Evolutionary conservation across 1,140 invertebrate species (phyloP).

Genomic region (Microplitis demolitor): DNA sequence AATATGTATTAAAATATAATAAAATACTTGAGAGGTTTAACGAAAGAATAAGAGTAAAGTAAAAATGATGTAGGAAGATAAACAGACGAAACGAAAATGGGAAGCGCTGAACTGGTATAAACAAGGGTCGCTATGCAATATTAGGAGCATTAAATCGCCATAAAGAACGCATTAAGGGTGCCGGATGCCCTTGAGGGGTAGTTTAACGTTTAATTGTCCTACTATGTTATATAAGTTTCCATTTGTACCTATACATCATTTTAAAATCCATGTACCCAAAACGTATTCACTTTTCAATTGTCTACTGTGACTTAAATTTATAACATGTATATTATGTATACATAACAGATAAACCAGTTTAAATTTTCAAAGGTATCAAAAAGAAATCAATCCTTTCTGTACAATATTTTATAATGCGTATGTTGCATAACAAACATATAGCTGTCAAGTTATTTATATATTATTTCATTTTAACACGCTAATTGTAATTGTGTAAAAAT

Average conservation of each 20-base stretch:
- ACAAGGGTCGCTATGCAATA: slow-evolving; percentile 61
- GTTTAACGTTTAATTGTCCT: slow-evolving; percentile 63
- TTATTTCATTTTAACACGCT: too few species aligned
- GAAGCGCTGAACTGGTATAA: slow-evolving; percentile 59
- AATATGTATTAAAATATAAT: background rate
- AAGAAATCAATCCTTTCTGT: too few species aligned
- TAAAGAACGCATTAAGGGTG: slow-evolving; percentile 62
- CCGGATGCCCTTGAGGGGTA: slow-evolving; percentile 58
- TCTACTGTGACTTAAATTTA: background rate
- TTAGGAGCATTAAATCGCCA: slow-evolving; percentile 62
- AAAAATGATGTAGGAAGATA: background rate
- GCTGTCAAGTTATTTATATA: too few species aligned
- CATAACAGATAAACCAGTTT: too few species aligned
- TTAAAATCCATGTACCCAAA: slow-evolving; percentile 13
- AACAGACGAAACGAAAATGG: slow-evolving; percentile 45
- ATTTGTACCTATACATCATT: slow-evolving; percentile 47
- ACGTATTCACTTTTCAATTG: background rate
- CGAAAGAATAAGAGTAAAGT: slow-evolving; percentile 9
- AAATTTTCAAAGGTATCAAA: too few species aligned
- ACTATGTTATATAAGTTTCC: slow-evolving; percentile 58
- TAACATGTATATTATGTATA: background rate
- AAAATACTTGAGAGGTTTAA: background rate
- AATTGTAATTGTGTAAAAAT: too few species aligned
- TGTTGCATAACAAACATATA: too few species aligned
- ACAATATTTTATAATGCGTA: too few species aligned